Evolutionary conservation across 2,113 vertebrate species (phyloP).

Genomic region (Spheniscus mendiculus): DNA sequence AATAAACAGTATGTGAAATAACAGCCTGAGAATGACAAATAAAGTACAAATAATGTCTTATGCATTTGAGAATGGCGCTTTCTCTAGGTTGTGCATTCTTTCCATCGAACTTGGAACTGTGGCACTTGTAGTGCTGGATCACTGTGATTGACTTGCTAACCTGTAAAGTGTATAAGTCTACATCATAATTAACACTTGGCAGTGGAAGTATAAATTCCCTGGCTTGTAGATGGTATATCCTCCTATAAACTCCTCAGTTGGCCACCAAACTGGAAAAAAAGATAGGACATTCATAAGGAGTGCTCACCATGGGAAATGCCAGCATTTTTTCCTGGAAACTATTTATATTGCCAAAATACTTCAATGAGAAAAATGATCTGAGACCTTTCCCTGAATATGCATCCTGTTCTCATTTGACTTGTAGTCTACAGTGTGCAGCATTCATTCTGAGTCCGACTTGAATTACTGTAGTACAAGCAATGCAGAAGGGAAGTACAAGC

Average conservation of each 20-base stretch:
- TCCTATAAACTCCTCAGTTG: conserved; percentile 45
- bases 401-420: conserved; percentile 37
- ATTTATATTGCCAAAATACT: conserved; percentile 20
- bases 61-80: neutral
- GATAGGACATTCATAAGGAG: conserved; percentile 56
- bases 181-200: conserved; percentile 48
- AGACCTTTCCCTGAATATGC: conserved; percentile 1
- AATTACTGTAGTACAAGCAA: conserved; percentile 46
- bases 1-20: neutral
- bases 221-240: conserved; percentile 36
- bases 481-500: conserved; percentile 51
- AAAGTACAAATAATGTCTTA: neutral
- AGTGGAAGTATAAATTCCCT: conserved; percentile 29
- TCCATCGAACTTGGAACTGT: neutral
- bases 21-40: neutral
- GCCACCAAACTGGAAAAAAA: conserved; percentile 52
- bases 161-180: neutral
- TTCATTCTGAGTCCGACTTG: conserved; percentile 43
- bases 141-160: conserved; percentile 16
- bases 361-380: conserved; percentile 58
- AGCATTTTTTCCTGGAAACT: conserved; percentile 15
- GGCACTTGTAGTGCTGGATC: neutral
- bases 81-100: neutral
- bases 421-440: conserved; percentile 41
- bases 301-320: neutral